Percentiles rank a stretch among this genome's conserved stretches.
phyloP scores from a whole-genome alignment of 2,797 vertebrate species.

The Oreochromis grahami region DNA sequence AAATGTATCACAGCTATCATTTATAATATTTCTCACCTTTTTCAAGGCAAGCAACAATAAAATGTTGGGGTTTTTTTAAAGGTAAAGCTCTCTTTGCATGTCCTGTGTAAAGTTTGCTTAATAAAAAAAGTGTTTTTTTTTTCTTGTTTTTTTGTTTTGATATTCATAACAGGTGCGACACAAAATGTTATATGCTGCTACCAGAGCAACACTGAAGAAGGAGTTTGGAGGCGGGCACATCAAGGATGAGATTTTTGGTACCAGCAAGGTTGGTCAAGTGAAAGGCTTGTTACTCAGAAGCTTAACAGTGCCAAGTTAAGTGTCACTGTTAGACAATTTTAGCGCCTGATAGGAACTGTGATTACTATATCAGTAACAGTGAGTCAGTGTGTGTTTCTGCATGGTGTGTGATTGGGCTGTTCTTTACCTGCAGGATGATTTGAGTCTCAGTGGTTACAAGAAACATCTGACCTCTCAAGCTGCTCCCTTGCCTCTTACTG shows the following conservation, averaged over 20 bases:
- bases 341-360: background rate
- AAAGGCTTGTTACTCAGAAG: background rate
- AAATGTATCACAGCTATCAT: background rate
- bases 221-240: conserved; percentile 97
- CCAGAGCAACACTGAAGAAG: conserved; percentile 93
- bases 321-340: no score
- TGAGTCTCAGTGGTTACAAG: conserved; percentile 89
- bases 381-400: background rate
- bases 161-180: conserved; percentile 84
- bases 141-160: background rate
- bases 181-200: conserved; percentile 98
- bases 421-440: conserved; percentile 82
- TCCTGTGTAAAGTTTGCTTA: background rate
- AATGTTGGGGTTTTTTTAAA: background rate
- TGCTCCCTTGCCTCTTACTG: conserved; percentile 89
- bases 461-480: conserved; percentile 85
- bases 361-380: background rate
- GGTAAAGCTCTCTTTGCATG: background rate
- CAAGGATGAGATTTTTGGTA: conserved; percentile 95
- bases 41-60: background rate
- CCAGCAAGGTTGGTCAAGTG: conserved; percentile 78
- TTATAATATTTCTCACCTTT: background rate
- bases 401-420: background rate
- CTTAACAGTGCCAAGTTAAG: background rate
- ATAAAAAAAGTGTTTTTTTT: rapidly evolving